phyloP scores from a whole-genome alignment of 2,888 invertebrate genomes.

The Archips crataeganus region DNA sequence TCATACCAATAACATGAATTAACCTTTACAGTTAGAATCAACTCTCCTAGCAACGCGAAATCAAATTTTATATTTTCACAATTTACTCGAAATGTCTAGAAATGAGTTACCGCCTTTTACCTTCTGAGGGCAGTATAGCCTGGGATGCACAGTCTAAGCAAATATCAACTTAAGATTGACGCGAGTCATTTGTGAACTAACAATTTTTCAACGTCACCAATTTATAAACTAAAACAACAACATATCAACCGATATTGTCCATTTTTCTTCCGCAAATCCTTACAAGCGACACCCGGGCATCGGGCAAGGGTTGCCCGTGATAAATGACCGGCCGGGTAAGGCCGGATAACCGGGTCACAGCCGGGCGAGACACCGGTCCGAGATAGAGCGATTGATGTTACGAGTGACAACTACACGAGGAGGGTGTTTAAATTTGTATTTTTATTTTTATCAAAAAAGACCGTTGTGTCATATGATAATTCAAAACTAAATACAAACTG shows the following conservation, averaged over 20 bases:
- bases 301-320: slow-evolving; percentile 42
- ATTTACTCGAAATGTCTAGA: too few relatives aligned
- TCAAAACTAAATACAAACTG: too few relatives aligned
- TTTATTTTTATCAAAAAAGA: neutral
- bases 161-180: too few relatives aligned
- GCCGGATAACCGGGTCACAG: slow-evolving; percentile 42
- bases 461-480: too few relatives aligned
- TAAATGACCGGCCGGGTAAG: slow-evolving; percentile 37
- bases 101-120: too few relatives aligned
- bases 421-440: slow-evolving; percentile 18
- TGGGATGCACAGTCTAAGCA: too few relatives aligned
- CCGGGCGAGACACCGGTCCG: slow-evolving; percentile 39
- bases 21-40: too few relatives aligned
- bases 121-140: too few relatives aligned
- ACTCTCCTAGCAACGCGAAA: too few relatives aligned
- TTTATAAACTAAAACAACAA: slow-evolving; percentile 37
- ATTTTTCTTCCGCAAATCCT: slow-evolving; percentile 44
- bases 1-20: too few relatives aligned
- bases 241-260: slow-evolving; percentile 42
- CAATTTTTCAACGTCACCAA: neutral
- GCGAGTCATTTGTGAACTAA: too few relatives aligned
- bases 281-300: slow-evolving; percentile 40
- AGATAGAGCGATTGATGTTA: slow-evolving; percentile 41
- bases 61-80: too few relatives aligned
- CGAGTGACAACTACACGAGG: slow-evolving; percentile 30